Evolutionary conservation across 2,797 vertebrate genomes (phyloP).

Genomic region (Hemibagrus guttatus): DNA sequence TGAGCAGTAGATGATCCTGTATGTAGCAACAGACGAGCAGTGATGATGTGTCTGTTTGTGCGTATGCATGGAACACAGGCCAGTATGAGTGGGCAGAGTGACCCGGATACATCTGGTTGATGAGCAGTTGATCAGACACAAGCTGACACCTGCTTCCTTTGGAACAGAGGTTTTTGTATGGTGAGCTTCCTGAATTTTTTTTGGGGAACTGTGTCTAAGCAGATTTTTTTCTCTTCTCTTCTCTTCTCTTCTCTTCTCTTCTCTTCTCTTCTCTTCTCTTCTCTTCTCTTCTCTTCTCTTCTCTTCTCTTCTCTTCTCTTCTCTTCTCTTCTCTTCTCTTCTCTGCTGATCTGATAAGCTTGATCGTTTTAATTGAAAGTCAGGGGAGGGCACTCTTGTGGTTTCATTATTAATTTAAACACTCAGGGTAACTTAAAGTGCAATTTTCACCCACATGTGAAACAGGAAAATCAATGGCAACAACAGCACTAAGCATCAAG

Average conservation of each 20-base stretch:
- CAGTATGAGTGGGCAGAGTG: slow-evolving; percentile 40
- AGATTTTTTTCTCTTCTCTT: slow-evolving; percentile 47
- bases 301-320: slow-evolving; percentile 15
- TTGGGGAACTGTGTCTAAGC: slow-evolving; percentile 50
- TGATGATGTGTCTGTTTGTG: slow-evolving; percentile 18
- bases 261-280: slow-evolving; percentile 53
- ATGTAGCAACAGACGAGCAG: neutral
- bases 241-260: slow-evolving; percentile 52
- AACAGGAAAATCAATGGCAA: slow-evolving; percentile 85
- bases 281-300: slow-evolving; percentile 1
- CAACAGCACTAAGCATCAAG: slow-evolving; percentile 81
- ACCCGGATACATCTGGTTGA: slow-evolving; percentile 64
- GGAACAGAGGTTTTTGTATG: slow-evolving; percentile 66
- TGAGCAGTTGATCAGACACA: slow-evolving; percentile 54
- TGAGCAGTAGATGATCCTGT: neutral
- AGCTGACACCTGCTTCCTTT: slow-evolving; percentile 67
- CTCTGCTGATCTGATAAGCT: slow-evolving; percentile 68
- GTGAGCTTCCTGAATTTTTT: slow-evolving; percentile 68
- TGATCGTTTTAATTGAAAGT: slow-evolving; percentile 83
- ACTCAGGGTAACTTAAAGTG: slow-evolving; percentile 86
- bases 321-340: slow-evolving; percentile 14
- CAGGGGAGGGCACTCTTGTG: slow-evolving; percentile 81
- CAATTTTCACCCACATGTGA: slow-evolving; percentile 85
- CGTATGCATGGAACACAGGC: slow-evolving; percentile 13
- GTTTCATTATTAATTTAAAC: slow-evolving; percentile 87